phyloP scores from a whole-genome alignment of 2,888 invertebrate genomes.

The Temnothorax rugatulus region DNA sequence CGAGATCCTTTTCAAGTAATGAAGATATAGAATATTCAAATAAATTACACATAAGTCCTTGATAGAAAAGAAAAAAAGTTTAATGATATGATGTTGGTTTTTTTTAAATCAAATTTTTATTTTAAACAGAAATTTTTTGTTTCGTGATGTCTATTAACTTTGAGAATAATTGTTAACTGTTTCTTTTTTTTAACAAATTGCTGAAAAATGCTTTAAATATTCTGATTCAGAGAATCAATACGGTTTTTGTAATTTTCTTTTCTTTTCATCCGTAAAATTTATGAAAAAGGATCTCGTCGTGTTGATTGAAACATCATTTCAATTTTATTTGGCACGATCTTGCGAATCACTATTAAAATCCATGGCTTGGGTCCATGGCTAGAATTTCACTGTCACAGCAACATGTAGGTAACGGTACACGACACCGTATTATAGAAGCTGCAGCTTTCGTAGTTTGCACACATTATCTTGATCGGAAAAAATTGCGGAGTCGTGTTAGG shows the following conservation, averaged over 20 bases:
- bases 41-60: neutral
- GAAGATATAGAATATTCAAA: constrained; percentile 5
- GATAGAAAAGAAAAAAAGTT: neutral
- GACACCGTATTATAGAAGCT: constrained; percentile 76
- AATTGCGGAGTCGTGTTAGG: constrained; percentile 64
- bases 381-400: constrained; percentile 78
- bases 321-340: constrained; percentile 76
- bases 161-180: neutral
- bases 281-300: constrained; percentile 74
- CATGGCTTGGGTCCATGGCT: constrained; percentile 85
- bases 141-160: neutral
- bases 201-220: neutral
- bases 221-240: neutral
- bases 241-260: neutral
- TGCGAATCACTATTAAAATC: constrained; percentile 84
- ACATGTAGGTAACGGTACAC: constrained; percentile 72
- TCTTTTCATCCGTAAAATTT: neutral
- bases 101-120: neutral
- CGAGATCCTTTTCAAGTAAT: constrained; percentile 73
- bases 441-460: constrained; percentile 84
- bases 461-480: constrained; percentile 71
- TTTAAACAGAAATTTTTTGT: neutral
- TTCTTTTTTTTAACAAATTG: neutral
- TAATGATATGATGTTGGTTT: neutral
- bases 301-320: constrained; percentile 71